Base-by-base conservation (phyloP, 2,888 invertebrate genomes). In the Osmoderma eremita region DNA sequence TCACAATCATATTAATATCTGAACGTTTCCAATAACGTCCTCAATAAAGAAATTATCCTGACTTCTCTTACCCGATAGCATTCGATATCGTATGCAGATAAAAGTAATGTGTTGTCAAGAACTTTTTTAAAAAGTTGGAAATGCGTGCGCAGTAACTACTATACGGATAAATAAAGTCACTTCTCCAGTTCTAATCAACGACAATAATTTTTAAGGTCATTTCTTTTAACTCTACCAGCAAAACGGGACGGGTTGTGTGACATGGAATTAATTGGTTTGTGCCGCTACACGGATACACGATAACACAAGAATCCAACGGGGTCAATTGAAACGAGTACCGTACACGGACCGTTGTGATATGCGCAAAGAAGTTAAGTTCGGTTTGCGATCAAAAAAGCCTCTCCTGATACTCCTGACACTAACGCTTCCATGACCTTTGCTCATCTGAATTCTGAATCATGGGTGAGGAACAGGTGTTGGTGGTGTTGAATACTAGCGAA, bases 401-500 rank as follows among this genome's bases (percentile, higher is more conserved):
- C 38, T 53, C 18, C n/a, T n/a, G n/a, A n/a, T n/a, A n/a, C n/a
- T 18, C 38, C 67, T 66, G 62, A 50, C 70, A 67, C 50, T 56
- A 66, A 69, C 58, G 61, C 53, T 65, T 20, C n/a, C 22, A 63
- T 64, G 75, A 77, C 76, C 78, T 77, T 78, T 77, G 77, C 71
- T 73, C 73, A 73, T 75, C 74, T 71, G 68, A 71, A 77, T 30
- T 10, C 30, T 3, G 30, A 10, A 30, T 77, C 76, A 78, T 77
- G 69, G 75, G 38, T 10, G 53, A 77, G 70, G 75, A 76, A 77
- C 80, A 79, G 79, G 79, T 77, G 77, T 69, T 75, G 67, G 70
- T 74, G 71, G 78, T 77, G 71, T 74, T 77, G 72, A 77, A 77
- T 69, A 71, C 77, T 71, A 75, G 75, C 41, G 77, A 75, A 67